A percentile compares a stretch with the other conserved stretches of the same genome.
Evolutionary conservation across 2,113 vertebrate genomes (phyloP).

Genomic region (Nerophis ophidion): DNA sequence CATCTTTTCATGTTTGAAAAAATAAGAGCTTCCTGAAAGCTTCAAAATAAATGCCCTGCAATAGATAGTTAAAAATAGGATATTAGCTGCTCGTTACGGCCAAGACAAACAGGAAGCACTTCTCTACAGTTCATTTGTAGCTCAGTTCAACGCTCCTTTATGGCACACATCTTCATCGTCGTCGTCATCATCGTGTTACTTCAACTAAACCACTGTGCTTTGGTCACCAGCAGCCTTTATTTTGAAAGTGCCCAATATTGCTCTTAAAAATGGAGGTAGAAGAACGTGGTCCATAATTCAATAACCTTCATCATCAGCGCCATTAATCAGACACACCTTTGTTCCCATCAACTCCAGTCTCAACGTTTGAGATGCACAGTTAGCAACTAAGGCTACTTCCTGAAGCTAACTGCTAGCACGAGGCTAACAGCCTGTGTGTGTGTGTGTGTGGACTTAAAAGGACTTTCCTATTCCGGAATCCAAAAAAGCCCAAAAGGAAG

Average conservation of each 20-base stretch:
- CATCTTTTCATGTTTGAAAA: not conserved
- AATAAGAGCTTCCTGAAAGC: no score
- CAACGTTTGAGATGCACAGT: not conserved
- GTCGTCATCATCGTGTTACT: no score
- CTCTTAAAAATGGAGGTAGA: not conserved
- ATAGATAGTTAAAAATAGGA: no score
- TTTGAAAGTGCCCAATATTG: conserved; percentile 5
- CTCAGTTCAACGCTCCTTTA: not conserved
- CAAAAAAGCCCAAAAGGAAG: no score
- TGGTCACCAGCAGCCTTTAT: not conserved
- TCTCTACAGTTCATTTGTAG: no score
- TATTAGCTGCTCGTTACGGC: not conserved
- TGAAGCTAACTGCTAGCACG: not conserved
- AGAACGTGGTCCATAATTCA: not conserved
- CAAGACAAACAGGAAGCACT: not conserved
- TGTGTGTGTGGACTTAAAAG: not conserved
- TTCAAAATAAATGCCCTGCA: not conserved
- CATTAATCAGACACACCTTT: not conserved
- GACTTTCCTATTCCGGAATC: not conserved
- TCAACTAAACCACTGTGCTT: not conserved
- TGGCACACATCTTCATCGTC: not conserved
- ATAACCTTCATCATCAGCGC: not conserved
- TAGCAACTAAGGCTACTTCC: not conserved
- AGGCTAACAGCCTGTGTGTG: not conserved
- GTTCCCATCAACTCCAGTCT: not conserved